Evolutionary conservation across 2,797 vertebrate genomes (phyloP), one percentile per base, ranked within the genome.

Genomic region (Anableps anableps): DNA sequence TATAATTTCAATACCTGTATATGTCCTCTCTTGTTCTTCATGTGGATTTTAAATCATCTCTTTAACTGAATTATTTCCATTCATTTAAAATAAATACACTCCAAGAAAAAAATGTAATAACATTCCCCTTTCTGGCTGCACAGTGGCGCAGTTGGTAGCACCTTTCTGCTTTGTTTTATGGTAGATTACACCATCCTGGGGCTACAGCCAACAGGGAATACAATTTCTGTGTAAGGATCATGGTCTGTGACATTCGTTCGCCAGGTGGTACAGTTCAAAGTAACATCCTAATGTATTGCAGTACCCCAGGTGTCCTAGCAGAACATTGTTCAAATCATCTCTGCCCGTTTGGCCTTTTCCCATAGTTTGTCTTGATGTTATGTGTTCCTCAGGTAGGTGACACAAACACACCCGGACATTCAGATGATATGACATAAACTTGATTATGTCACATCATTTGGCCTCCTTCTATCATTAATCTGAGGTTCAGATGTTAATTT

Each of bases 1-100:
- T 77, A 19, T 73, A 79, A 80, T 82, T 87, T 74, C 81, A 80
- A 34, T 79, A 83, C 83, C 79, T 81, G 80, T 16, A 75, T 45
- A 50, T 83, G 77, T 55, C 83, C 83, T 82, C 74, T 80, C 51
- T 68, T 86, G 43, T 48, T 68, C 47, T 48, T 79, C n/a, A 34
- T 71, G 53, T 74, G 78, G 45, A 66, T 41, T 73, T 53, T 29
- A 50, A 74, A 31, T 74, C 60, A 75, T 73, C 36, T 55, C 58
- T 58, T 84, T 9, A 34, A 60, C 50, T 82, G 10, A 43, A 1
- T 70, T 70, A 26, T 26, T 68, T 68, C 21, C 36, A 26, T 68
- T 26, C 13, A 41, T 68, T 5, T 14, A 36, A 68, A 41, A 68
- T 68, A 13, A 60, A 60, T 60, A 68, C 21, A 41, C 17, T 17